Conservation (phyloP, 1,140 invertebrate species). For the Diachasma alloeum region DNA sequence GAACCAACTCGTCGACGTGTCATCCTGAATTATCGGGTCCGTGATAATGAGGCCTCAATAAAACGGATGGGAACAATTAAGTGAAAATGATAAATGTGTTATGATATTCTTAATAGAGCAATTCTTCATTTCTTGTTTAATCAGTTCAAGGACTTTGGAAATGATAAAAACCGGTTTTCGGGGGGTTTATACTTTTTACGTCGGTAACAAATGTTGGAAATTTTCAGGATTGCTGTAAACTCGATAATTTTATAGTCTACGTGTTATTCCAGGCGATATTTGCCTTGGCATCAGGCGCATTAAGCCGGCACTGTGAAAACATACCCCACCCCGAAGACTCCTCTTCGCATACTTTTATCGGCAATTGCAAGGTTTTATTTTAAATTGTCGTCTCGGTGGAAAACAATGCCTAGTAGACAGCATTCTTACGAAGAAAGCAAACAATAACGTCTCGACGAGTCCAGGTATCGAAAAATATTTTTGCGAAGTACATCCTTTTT, state of each 20-base stretch:
- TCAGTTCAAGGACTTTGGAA: no score
- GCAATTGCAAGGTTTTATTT: background rate
- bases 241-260: background rate
- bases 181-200: background rate
- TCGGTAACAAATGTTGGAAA: background rate
- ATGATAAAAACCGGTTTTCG: no score
- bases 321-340: background rate
- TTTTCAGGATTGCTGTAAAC: background rate
- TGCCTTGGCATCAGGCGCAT: background rate
- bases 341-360: background rate
- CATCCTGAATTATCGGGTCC: background rate
- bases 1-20: background rate
- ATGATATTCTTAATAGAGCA: no score
- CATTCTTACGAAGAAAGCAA: background rate
- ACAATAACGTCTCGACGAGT: background rate
- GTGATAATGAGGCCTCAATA: background rate
- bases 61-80: background rate
- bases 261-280: conserved; percentile 25
- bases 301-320: conserved; percentile 10
- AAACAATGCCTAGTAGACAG: background rate
- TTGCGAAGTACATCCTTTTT: background rate
- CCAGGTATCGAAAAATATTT: background rate
- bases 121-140: no score
- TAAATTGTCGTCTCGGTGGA: background rate
- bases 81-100: background rate